Percentiles rank a stretch among this genome's conserved stretches.
Conservation (phyloP, 1,140 invertebrate species). For the Mya arenaria region DNA sequence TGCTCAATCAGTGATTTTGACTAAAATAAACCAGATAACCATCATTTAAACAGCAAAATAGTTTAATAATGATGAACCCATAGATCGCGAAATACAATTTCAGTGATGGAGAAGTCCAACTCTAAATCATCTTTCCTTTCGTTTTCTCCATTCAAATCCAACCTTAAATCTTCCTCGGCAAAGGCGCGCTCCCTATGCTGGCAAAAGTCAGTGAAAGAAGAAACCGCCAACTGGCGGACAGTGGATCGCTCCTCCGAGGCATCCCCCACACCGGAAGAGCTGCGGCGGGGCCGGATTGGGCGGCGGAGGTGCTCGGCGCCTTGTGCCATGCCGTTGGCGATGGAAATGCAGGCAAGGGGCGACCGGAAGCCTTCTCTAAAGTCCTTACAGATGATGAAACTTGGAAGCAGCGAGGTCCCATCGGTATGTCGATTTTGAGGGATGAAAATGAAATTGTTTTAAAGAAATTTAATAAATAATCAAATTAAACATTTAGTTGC, state of each 20-base stretch:
- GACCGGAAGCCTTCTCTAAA: conserved; percentile 41
- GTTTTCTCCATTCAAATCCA: conserved; percentile 50
- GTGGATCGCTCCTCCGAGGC: conserved; percentile 1
- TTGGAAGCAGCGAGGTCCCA: conserved; percentile 42
- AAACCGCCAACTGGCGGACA: conserved; percentile 38
- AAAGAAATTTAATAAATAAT: too few species aligned
- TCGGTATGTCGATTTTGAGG: conserved; percentile 40
- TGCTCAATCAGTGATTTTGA: too few species aligned
- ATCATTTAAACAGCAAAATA: too few species aligned
- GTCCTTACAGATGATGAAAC: conserved; percentile 53
- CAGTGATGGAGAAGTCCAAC: conserved; percentile 46
- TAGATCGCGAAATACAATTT: too few species aligned
- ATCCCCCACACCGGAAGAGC: conserved; percentile 6
- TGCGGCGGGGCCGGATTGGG: background rate
- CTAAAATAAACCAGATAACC: too few species aligned
- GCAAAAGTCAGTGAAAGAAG: conserved; percentile 53
- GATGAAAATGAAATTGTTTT: too few species aligned
- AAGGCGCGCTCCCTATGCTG: conserved; percentile 44
- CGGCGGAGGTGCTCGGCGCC: conserved; percentile 38
- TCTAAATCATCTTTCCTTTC: conserved; percentile 42
- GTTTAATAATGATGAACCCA: too few species aligned
- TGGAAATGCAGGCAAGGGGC: background rate
- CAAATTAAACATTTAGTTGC: too few species aligned
- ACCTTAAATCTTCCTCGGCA: conserved; percentile 49
- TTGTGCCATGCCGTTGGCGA: conserved; percentile 1